Percentiles rank a stretch among this genome's conserved stretches.
Evolutionary conservation across 2,797 vertebrate species (phyloP).

Genomic region (Chaunax sp.): DNA sequence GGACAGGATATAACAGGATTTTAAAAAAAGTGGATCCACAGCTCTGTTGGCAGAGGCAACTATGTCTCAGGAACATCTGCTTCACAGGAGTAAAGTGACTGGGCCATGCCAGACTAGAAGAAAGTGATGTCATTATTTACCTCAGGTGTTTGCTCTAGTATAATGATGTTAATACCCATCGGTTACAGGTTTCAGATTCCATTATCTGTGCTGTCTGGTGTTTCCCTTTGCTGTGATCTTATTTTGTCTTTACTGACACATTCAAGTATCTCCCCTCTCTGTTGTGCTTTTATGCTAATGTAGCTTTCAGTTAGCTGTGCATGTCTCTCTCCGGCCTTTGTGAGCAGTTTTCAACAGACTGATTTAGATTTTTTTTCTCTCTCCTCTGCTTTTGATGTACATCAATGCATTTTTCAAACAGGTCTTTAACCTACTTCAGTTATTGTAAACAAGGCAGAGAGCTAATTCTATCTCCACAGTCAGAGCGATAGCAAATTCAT

Average conservation of each 20-base stretch:
- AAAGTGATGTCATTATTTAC: too few species aligned
- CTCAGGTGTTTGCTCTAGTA: too few species aligned
- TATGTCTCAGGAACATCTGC: too few species aligned
- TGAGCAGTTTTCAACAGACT: conserved; percentile 39
- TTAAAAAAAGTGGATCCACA: too few species aligned
- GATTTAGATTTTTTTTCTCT: conserved; percentile 5
- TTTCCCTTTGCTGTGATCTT: too few species aligned
- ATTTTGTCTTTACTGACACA: background rate
- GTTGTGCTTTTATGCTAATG: conserved; percentile 21
- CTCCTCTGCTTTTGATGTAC: conserved; percentile 36
- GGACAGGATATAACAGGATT: too few species aligned
- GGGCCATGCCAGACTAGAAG: too few species aligned
- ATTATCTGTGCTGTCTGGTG: conserved; percentile 23
- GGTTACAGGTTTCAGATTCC: too few species aligned
- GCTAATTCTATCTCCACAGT: background rate
- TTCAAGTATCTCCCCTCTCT: conserved; percentile 26
- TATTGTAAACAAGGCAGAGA: conserved; percentile 28
- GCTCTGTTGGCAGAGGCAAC: too few species aligned
- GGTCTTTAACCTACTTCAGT: conserved; percentile 27
- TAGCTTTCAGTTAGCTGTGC: conserved; percentile 12
- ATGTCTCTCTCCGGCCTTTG: conserved; percentile 13
- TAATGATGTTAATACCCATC: too few species aligned
- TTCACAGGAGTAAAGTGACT: too few species aligned
- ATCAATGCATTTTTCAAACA: conserved; percentile 8
- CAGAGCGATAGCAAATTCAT: background rate